Base-by-base conservation (phyloP, 2,888 invertebrate genomes). In the Cosmia trapezina region DNA sequence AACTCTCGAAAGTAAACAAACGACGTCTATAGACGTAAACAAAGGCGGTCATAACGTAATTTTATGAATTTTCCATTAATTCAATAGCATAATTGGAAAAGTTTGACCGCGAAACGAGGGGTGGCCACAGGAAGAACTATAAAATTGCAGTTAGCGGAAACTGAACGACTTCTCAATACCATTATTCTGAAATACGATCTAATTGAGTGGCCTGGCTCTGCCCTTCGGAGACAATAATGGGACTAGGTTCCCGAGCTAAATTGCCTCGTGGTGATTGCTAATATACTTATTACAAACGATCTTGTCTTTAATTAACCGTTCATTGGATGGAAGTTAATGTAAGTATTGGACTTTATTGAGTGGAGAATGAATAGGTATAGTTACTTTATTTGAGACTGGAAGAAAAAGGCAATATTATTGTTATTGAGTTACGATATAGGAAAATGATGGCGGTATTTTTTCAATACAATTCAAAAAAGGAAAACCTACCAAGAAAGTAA, bases 41-140 rank as follows among this genome's bases (percentile, higher is more conserved):
- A 87, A 87, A 88, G 85, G 86, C 73, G 80, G 75, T 85, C 83
- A 84, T 88, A 89, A 89, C 81, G 87, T 78, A 90, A 90, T 91
- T 90, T 91, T 87, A 87, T 89, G 87, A 91, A 90, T 89, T 90
- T 89, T 90, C 88, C 90, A 89, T 90, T 91, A 91, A 91, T 89
- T 89, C 87, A 87, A 87, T 88, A 85, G 83, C 88, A 90, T 92
- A 93, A 93, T 93, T 92, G 92, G 91, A 89, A 93, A 93, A 93
- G 90, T 93, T 93, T 83, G 89, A 87, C 90, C 90, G 86, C 89
- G 85, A 85, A 87, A 81, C 83, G 88, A 78, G 88, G 88, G 87
- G 84, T 85, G 87, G 87, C 83, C 88, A 72, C 85, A 74, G 85
- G 86, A 91, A 91, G 91, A 93, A 93, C 93, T 93, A 93, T 93